phyloP scores from a whole-genome alignment of 2,888 invertebrate genomes.

The Quadroppia sp. region DNA sequence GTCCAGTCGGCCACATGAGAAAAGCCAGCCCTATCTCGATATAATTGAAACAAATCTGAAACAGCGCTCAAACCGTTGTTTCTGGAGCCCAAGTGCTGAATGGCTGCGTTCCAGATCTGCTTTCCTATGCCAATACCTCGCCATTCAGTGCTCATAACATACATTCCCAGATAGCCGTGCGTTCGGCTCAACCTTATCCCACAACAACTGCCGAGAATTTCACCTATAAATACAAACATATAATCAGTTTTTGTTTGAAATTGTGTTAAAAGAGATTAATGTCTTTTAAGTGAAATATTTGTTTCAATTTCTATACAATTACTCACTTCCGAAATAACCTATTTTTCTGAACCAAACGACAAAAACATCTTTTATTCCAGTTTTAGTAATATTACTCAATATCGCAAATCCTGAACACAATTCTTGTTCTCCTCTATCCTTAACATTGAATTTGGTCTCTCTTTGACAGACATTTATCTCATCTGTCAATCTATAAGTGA shows the following conservation, averaged over 20 bases:
- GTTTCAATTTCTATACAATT: neutral
- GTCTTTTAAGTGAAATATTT: neutral
- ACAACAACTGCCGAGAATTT: constrained; percentile 46
- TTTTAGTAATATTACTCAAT: neutral
- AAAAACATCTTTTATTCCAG: too few relatives aligned
- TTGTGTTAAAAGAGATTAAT: neutral
- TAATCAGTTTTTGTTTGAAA: neutral
- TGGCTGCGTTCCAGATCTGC: constrained; percentile 47
- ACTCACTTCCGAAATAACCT: neutral
- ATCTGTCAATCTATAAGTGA: too few relatives aligned
- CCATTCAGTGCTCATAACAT: constrained; percentile 44
- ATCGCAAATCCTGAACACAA: neutral
- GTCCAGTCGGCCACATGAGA: constrained; percentile 45
- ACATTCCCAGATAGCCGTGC: constrained; percentile 48
- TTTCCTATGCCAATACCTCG: constrained; percentile 47
- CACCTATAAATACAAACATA: constrained; percentile 30
- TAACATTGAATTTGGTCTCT: neutral
- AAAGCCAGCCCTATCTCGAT: constrained; percentile 46
- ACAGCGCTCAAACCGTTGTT: constrained; percentile 47
- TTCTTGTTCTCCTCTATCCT: neutral
- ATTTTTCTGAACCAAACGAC: neutral
- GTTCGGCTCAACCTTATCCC: constrained; percentile 44
- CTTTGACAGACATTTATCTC: too few relatives aligned
- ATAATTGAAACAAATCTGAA: constrained; percentile 43
- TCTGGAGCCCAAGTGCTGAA: constrained; percentile 45